Base-by-base conservation (phyloP, 1,140 invertebrate genomes). In the Saccostrea glomerata region DNA sequence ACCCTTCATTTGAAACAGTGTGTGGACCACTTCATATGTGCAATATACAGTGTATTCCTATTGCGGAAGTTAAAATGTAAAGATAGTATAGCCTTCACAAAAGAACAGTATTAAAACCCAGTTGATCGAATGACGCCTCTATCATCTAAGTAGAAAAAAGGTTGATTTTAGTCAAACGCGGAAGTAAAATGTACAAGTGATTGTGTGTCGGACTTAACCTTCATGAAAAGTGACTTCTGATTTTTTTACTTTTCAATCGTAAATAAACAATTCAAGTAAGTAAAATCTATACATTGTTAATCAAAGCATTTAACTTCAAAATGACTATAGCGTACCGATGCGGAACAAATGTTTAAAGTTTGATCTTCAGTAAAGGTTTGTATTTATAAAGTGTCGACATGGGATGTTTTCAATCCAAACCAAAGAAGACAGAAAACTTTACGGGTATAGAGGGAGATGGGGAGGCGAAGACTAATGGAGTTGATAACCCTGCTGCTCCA, bases 61-160 rank as follows among this genome's bases (percentile, higher is more conserved):
- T 77, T 25, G 30, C 23, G 70, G 70, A 77, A 77, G 70, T 77
- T 77, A 77, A 36, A 77, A 15, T 66, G 20, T n/a, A n/a, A 66
- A 66, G 60, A 66, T 66, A 66, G n/a, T 20, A n/a, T 13, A 15
- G 70, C 25, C 70, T 9, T 11, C 13, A 77, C 70, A 77, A 77
- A 36, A 77, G 25, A 30, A 30, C 30, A 63, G 17, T 63, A 30
- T 77, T 77, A 77, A 77, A 77, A 25, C 25, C 70, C 70, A 12
- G 70, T 77, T 4, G 70, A 77, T 77, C 23, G 25, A 77, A 12
- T 77, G 70, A 15, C 25, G 70, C 25, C 70, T 77, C 23, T 0
- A 15, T 30, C 70, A 6, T 36, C 25, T 13, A 36, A 36, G 23
- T 77, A 77, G 70, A 77, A 77, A 73, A 77, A 47, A 47, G 47